phyloP scores from a whole-genome alignment of 2,888 invertebrate species.

The Patella ulyssiponensis region DNA sequence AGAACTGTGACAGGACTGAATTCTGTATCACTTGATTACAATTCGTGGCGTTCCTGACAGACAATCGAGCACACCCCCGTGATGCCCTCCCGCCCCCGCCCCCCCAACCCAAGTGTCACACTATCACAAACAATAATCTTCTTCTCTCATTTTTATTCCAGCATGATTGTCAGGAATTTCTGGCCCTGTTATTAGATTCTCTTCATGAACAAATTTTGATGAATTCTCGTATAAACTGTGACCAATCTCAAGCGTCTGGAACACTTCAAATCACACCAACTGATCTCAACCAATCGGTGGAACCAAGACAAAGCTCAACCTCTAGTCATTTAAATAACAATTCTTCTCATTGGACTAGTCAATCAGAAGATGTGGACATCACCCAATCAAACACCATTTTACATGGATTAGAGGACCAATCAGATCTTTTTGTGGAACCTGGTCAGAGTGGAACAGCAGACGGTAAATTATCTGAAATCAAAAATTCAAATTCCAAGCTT shows the following conservation, averaged over 20 bases:
- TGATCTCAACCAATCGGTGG: not conserved
- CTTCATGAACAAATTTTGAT: slow-evolving; percentile 77
- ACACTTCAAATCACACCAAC: not conserved
- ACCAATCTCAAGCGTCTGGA: slow-evolving; percentile 10
- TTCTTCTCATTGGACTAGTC: not conserved
- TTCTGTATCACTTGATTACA: too few relatives aligned
- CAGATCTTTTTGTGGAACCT: not conserved
- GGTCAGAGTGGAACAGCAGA: not conserved
- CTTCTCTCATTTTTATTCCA: slow-evolving; percentile 62
- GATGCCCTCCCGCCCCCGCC: too few relatives aligned
- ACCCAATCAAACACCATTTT: not conserved
- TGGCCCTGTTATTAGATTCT: slow-evolving; percentile 77
- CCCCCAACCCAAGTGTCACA: not conserved
- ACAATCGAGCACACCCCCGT: too few relatives aligned
- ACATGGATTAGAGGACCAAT: not conserved
- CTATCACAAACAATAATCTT: not conserved
- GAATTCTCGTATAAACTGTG: slow-evolving; percentile 18
- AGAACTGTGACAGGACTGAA: too few relatives aligned
- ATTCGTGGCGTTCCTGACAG: too few relatives aligned
- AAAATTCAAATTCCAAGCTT: not conserved
- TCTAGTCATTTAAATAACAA: slow-evolving; percentile 14
- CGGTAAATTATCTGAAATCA: not conserved
- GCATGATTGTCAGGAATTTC: slow-evolving; percentile 81
- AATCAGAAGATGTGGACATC: slow-evolving; percentile 1
- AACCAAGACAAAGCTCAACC: not conserved